A percentile compares a stretch with the other conserved stretches of the same genome.
phyloP scores from a whole-genome alignment of 1,140 invertebrate species.

The Ips nitidus region DNA sequence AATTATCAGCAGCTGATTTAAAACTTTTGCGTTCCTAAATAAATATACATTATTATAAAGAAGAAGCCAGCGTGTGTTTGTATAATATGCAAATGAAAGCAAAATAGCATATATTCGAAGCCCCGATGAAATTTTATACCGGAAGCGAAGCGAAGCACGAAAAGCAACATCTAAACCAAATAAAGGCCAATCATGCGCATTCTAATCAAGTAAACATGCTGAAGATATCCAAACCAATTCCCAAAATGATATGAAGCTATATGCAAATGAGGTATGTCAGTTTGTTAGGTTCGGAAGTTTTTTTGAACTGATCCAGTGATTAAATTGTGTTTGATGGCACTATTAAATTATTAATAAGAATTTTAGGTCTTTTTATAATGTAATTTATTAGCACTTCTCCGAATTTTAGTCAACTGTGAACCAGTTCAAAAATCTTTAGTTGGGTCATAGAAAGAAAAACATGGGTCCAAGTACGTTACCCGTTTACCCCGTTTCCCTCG shows the following conservation, averaged over 20 bases:
- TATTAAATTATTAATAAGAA: too few species aligned
- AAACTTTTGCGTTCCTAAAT: too few species aligned
- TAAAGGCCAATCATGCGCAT: conserved; percentile 3
- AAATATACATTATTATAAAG: too few species aligned
- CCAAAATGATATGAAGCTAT: conserved; percentile 47
- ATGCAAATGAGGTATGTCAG: conserved; percentile 49
- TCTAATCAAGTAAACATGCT: conserved; percentile 12
- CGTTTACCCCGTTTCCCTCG: conserved; percentile 82
- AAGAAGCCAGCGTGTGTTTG: neutral
- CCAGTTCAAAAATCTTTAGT: too few species aligned
- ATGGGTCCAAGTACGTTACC: conserved; percentile 62
- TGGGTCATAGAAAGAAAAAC: conserved; percentile 27
- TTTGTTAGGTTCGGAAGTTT: conserved; percentile 39
- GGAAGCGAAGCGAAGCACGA: neutral
- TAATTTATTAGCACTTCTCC: too few species aligned
- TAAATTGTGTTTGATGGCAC: too few species aligned
- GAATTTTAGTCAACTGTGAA: too few species aligned
- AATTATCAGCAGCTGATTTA: too few species aligned
- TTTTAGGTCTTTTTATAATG: too few species aligned
- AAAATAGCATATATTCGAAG: neutral
- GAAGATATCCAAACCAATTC: conserved; percentile 14
- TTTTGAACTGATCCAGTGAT: neutral
- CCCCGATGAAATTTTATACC: neutral
- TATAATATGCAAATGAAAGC: conserved; percentile 13
- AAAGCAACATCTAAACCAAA: conserved; percentile 2